Conservation (phyloP, 2,888 invertebrate genomes). For the Scaptomyza flava region DNA sequence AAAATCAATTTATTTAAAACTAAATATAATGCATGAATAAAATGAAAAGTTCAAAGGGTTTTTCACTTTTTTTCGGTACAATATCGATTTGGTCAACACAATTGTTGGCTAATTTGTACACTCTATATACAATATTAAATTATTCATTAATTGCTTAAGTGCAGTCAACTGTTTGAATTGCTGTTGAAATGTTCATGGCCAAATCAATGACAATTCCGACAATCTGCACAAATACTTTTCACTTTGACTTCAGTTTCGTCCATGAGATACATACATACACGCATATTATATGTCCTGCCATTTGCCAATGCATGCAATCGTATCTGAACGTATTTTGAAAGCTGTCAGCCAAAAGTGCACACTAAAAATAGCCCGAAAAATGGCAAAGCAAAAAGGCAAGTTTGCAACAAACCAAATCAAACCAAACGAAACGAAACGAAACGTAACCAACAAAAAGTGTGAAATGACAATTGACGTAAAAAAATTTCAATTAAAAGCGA, state of each 20-base stretch:
- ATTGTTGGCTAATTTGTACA: slow-evolving; percentile 5
- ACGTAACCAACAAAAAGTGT: slow-evolving; percentile 35
- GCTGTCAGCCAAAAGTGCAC: slow-evolving; percentile 37
- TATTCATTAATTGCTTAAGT: slow-evolving; percentile 55
- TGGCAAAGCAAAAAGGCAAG: slow-evolving; percentile 15
- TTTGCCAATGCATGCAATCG: slow-evolving; percentile 16
- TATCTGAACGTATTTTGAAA: slow-evolving; percentile 39
- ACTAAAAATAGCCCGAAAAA: slow-evolving; percentile 51
- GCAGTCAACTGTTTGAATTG: slow-evolving; percentile 39
- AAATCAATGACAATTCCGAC: slow-evolving; percentile 62
- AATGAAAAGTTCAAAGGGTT: background rate
- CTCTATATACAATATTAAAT: slow-evolving; percentile 14
- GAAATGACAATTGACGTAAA: slow-evolving; percentile 71
- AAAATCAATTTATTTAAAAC: background rate
- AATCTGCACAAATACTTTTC: slow-evolving; percentile 60
- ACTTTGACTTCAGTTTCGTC: slow-evolving; percentile 55
- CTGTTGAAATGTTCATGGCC: slow-evolving; percentile 55
- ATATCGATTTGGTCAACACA: background rate
- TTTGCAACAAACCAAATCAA: slow-evolving; percentile 43
- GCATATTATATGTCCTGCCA: slow-evolving; percentile 33
- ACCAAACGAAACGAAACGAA: slow-evolving; percentile 25
- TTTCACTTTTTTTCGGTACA: background rate
- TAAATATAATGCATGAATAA: background rate
- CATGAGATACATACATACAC: slow-evolving; percentile 5
- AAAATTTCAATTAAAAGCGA: slow-evolving; percentile 77